Evolutionary conservation across 1,140 invertebrate species (phyloP).

Genomic region (Hyphantria cunea): DNA sequence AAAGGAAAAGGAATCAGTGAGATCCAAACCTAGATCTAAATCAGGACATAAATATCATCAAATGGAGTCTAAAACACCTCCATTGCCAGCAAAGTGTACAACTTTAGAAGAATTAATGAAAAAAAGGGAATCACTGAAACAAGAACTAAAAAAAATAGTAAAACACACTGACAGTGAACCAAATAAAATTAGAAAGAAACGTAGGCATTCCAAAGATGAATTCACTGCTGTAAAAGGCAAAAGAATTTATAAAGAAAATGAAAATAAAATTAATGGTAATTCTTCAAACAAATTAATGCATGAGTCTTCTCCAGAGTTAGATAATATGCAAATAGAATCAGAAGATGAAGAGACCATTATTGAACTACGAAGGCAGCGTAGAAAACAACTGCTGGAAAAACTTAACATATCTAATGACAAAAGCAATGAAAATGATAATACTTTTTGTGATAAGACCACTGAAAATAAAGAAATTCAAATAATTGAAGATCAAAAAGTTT

Average conservation of each 20-base stretch:
- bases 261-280: constrained; percentile 33
- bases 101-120: constrained; percentile 63
- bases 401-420: constrained; percentile 44
- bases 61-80: constrained; percentile 62
- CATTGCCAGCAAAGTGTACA: constrained; percentile 50
- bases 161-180: constrained; percentile 15
- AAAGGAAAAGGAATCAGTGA: constrained; percentile 39
- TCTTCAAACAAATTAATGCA: constrained; percentile 33
- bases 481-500: constrained; percentile 10
- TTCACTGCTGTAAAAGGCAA: constrained; percentile 23
- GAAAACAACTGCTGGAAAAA: constrained; percentile 93
- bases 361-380: constrained; percentile 92
- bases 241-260: constrained; percentile 27
- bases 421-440: constrained; percentile 16
- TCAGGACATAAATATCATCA: constrained; percentile 36
- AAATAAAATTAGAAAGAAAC: constrained; percentile 19
- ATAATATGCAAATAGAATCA: constrained; percentile 56
- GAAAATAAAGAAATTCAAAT: background rate
- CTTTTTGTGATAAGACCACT: background rate
- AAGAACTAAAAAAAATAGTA: constrained; percentile 47
- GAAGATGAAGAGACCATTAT: constrained; percentile 97
- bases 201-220: constrained; percentile 12
- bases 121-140: constrained; percentile 57
- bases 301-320: constrained; percentile 49
- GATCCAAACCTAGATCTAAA: constrained; percentile 44